Conservation (phyloP, 2,888 invertebrate genomes). For the Dusona sp. region DNA sequence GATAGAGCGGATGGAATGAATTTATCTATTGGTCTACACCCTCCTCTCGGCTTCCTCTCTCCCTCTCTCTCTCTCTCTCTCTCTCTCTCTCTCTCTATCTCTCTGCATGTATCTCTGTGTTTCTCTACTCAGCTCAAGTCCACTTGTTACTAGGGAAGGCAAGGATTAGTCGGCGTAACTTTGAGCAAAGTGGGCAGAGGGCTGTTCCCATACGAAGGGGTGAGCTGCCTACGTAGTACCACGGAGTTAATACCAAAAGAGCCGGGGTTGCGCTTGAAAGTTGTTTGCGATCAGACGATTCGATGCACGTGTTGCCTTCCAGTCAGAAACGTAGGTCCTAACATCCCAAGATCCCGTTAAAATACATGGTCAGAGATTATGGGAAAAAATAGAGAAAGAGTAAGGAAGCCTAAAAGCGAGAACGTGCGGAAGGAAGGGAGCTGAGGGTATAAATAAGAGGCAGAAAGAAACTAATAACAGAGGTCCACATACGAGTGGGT, state of each 20-base stretch:
- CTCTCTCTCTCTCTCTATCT: not conserved
- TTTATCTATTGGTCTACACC: slow-evolving; percentile 46
- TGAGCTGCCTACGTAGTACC: not conserved
- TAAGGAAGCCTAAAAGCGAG: not conserved
- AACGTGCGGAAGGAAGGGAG: not conserved
- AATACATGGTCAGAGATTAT: slow-evolving; percentile 9
- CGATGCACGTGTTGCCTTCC: slow-evolving; percentile 74
- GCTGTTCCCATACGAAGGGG: slow-evolving; percentile 8
- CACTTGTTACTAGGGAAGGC: slow-evolving; percentile 77
- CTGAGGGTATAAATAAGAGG: not conserved
- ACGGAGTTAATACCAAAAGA: slow-evolving; percentile 53
- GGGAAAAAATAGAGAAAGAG: not conserved
- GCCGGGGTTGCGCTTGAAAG: slow-evolving; percentile 69
- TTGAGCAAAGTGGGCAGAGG: slow-evolving; percentile 44
- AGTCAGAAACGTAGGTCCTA: slow-evolving; percentile 62
- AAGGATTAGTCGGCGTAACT: slow-evolving; percentile 81
- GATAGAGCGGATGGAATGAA: slow-evolving; percentile 7
- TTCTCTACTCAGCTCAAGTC: slow-evolving; percentile 66
- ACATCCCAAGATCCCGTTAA: slow-evolving; percentile 38
- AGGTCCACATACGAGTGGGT: slow-evolving; percentile 12
- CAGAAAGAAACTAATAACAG: not conserved
- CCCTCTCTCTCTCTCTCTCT: slow-evolving; percentile 25
- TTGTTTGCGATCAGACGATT: slow-evolving; percentile 75
- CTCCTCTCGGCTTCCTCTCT: slow-evolving; percentile 29
- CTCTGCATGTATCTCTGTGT: not conserved